Conservation (phyloP, 2,888 invertebrate genomes). For the Lucinisca nassula region DNA sequence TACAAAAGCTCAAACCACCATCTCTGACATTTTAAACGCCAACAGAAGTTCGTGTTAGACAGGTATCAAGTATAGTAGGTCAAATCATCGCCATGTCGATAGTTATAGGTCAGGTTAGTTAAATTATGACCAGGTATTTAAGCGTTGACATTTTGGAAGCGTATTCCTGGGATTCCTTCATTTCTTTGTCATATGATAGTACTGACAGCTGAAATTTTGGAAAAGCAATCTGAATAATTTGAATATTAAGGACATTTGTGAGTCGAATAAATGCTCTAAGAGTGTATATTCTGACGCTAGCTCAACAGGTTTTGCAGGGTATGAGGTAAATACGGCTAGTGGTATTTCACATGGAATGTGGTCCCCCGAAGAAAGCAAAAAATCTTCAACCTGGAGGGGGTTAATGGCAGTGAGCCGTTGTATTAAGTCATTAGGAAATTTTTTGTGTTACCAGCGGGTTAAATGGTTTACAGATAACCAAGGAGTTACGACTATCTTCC, state of each 20-base stretch:
- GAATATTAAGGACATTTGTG: slow-evolving; percentile 20
- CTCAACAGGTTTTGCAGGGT: too few species aligned
- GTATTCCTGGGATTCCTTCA: slow-evolving; percentile 31
- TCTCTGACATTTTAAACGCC: neutral
- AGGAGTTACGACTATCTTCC: neutral
- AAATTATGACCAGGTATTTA: slow-evolving; percentile 47
- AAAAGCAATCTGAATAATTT: too few species aligned
- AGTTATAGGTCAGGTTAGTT: slow-evolving; percentile 45
- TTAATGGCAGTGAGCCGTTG: too few species aligned
- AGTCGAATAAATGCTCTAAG: slow-evolving; percentile 17
- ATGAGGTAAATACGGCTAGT: slow-evolving; percentile 25
- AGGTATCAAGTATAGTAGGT: slow-evolving; percentile 37
- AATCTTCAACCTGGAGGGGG: slow-evolving; percentile 59
- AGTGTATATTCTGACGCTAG: too few species aligned
- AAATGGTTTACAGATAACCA: slow-evolving; percentile 65
- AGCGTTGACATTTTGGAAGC: slow-evolving; percentile 30
- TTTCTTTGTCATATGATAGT: slow-evolving; percentile 23
- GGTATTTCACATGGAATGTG: slow-evolving; percentile 54
- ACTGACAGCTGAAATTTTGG: too few species aligned
- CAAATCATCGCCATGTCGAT: slow-evolving; percentile 51
- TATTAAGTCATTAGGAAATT: slow-evolving; percentile 19
- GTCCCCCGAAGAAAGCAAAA: slow-evolving; percentile 31
- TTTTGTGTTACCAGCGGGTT: slow-evolving; percentile 33
- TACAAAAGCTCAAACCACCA: neutral
- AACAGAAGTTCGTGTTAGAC: slow-evolving; percentile 23